Percentiles rank a stretch among this genome's conserved stretches.
These are phyloP conservation scores for Aphelinus atriplicis DNA, from an alignment of 1,140 invertebrate genomes.

Conservation along the genomic window DNA sequence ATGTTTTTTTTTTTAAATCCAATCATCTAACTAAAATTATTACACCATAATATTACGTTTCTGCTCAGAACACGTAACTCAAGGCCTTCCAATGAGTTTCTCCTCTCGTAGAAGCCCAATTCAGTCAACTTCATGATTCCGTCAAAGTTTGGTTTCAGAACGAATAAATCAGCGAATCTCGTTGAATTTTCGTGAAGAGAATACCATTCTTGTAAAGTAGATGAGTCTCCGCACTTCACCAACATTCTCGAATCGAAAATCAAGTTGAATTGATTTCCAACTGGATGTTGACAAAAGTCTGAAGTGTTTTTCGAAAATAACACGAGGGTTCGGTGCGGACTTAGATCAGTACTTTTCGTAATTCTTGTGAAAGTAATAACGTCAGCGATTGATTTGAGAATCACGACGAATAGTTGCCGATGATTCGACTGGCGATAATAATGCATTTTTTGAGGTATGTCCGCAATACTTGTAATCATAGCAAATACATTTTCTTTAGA, in stretches of 20 bases:
- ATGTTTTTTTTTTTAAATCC: too few relatives aligned
- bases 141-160: not conserved
- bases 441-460: not conserved
- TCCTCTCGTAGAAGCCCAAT: not conserved
- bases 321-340: not conserved
- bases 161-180: not conserved
- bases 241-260: not conserved
- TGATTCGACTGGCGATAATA: not conserved
- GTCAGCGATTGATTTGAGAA: not conserved
- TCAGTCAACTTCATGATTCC: not conserved
- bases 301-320: not conserved
- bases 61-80: not conserved
- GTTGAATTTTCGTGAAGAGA: slow-evolving; percentile 1
- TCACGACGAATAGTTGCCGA: not conserved
- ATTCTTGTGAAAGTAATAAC: not conserved
- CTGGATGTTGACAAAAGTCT: not conserved
- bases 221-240: not conserved
- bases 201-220: not conserved
- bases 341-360: not conserved
- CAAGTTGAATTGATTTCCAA: slow-evolving; percentile 2
- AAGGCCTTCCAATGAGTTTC: not conserved
- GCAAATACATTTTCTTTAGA: not conserved
- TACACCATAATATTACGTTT: not conserved
- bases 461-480: not conserved
- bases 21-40: too few relatives aligned